These are phyloP conservation scores for Eueides isabella DNA, from an alignment of 1,140 invertebrate species.

Conservation along the genomic window DNA sequence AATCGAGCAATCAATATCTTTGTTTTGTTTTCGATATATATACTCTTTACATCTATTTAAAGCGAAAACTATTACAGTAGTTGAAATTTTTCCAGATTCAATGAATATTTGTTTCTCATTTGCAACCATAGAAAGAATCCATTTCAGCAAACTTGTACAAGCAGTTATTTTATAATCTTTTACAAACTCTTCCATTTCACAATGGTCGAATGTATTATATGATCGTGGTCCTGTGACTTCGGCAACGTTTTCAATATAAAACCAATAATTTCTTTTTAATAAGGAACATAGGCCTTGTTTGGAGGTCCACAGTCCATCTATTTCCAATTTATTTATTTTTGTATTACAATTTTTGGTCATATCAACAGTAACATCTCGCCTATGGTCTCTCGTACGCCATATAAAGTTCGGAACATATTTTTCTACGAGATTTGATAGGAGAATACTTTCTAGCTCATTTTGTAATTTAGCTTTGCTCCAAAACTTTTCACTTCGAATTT, in stretches of 20 bases:
- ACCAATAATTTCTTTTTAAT: constrained; percentile 84
- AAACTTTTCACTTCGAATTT: constrained; percentile 64
- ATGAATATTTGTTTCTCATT: constrained; percentile 70
- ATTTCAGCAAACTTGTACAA: constrained; percentile 91
- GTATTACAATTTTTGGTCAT: constrained; percentile 66
- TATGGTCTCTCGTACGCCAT: constrained; percentile 79
- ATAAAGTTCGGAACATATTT: constrained; percentile 83
- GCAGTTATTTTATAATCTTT: constrained; percentile 89
- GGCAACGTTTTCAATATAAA: constrained; percentile 81
- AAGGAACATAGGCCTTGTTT: constrained; percentile 85
- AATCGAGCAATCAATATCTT: constrained; percentile 80
- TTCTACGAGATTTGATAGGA: constrained; percentile 84
- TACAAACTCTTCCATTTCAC: constrained; percentile 81
- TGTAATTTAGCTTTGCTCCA: constrained; percentile 67
- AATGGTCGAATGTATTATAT: constrained; percentile 78
- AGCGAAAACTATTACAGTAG: constrained; percentile 83
- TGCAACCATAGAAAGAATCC: constrained; percentile 83
- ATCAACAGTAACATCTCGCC: constrained; percentile 66
- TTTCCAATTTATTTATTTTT: constrained; percentile 83
- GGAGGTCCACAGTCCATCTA: constrained; percentile 82
- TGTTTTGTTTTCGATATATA: constrained; percentile 76
- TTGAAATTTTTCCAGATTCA: constrained; percentile 74
- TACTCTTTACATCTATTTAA: constrained; percentile 82
- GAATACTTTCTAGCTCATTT: constrained; percentile 67
- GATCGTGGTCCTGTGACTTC: constrained; percentile 83